Conservation (phyloP, 1,140 invertebrate species). For the Rhopalosiphum padi region DNA sequence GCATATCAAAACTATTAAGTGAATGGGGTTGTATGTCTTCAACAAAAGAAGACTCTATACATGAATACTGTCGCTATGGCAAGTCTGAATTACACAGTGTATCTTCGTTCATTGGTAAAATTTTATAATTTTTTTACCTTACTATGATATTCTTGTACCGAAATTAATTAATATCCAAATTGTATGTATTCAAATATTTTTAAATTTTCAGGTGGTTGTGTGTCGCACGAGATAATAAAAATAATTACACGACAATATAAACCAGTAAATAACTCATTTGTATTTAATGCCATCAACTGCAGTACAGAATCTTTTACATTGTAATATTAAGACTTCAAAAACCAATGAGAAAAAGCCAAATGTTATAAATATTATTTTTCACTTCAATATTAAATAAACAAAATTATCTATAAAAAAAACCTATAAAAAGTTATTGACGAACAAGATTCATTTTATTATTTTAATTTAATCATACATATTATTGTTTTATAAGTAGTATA, state of each 20-base stretch:
- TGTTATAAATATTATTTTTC: background rate
- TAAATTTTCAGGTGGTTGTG: conserved; percentile 76
- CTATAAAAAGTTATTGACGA: background rate
- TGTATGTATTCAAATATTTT: background rate
- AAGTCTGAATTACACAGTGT: conserved; percentile 93
- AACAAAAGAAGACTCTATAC: conserved; percentile 91
- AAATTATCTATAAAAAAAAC: background rate
- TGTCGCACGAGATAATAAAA: conserved; percentile 97
- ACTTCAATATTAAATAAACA: background rate
- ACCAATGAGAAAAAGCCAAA: background rate
- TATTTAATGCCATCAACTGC: conserved; percentile 93
- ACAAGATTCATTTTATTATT: background rate
- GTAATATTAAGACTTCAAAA: conserved; percentile 69
- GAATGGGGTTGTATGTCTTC: conserved; percentile 84
- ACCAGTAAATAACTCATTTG: conserved; percentile 93
- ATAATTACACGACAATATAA: conserved; percentile 96
- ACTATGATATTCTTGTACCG: background rate
- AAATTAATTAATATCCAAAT: background rate
- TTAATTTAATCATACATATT: background rate
- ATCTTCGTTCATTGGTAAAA: conserved; percentile 85
- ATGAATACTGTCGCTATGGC: conserved; percentile 94
- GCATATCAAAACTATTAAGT: conserved; percentile 79
- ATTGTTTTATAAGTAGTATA: background rate
- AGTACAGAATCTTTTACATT: conserved; percentile 80
- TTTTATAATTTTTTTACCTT: conserved; percentile 38